Evolutionary conservation across 2,797 vertebrate species (phyloP), one percentile per base, ranked within the genome.

Genomic region (Rhabdophis nuchalis): DNA sequence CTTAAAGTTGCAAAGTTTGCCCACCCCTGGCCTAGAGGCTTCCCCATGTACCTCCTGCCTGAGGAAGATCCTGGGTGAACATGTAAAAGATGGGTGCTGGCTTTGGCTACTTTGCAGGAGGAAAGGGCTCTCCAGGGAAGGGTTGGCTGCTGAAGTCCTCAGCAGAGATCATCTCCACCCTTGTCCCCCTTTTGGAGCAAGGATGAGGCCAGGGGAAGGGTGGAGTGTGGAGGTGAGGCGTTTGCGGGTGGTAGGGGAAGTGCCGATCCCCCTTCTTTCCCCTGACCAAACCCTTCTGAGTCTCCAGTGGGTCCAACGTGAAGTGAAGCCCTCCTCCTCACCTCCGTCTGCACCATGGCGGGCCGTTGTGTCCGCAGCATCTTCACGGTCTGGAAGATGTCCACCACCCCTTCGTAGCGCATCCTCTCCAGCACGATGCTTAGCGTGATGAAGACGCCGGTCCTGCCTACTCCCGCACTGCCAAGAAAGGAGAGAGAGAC

Each of bases 301-400:
- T 5, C 4, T 82, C 0, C 8, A 41, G 36, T 10, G 9, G 3
- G 72, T 25, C 72, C 36, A 11, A 61, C 3, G 27, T 61, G 10
- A 25, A 5, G 57, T 23, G 54, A n/a, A 29, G 46, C 0, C 1
- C 5, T 13, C 23, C 61, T 56, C 10, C 29, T 97, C 53, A 99
- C 99, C 99, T 99, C 99, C 7, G 99, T 99, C 94, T 99, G 99
- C 96, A 99, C 99, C 99, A 99, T 99, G 86, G 99, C 99, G 20
- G 99, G 99, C 96, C 99, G 97, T 98, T 99, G 99, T 58, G 99
- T 99, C 94, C 99, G 98, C 93, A 99, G 98, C 99, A 99, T 99
- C 98, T 99, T 99, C 95, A 99, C 99, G 0, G 99, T 99, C 98
- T 99, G 99, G 98, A 99, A 99, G 96, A 99, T 99, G 97, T 99